A percentile compares a stretch with the other conserved stretches of the same genome.
Evolutionary conservation across 2,888 invertebrate genomes (phyloP).

Genomic region (Aquatica leii): DNA sequence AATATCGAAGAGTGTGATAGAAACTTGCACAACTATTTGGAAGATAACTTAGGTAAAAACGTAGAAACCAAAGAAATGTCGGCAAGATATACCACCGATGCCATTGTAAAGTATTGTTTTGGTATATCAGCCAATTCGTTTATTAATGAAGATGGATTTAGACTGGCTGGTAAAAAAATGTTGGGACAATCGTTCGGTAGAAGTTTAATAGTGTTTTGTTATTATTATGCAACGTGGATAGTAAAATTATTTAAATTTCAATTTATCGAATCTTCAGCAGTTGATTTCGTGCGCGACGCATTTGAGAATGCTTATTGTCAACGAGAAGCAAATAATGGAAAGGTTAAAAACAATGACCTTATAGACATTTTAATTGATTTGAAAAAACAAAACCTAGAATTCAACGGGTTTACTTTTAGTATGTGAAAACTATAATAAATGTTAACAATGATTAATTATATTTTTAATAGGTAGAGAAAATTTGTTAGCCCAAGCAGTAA

Average conservation of each 20-base stretch:
- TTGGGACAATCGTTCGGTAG: conserved; percentile 50
- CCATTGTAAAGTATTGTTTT: too few relatives aligned
- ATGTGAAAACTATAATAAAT: conserved; percentile 46
- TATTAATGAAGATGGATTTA: conserved; percentile 25
- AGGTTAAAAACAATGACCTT: too few relatives aligned
- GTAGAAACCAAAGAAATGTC: conserved; percentile 53
- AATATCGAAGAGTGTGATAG: conserved; percentile 18
- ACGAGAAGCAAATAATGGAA: conserved; percentile 44
- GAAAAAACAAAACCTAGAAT: conserved; percentile 41
- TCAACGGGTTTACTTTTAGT: conserved; percentile 35
- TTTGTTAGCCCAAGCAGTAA: conserved; percentile 51
- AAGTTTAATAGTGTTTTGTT: not conserved
- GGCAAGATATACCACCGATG: too few relatives aligned
- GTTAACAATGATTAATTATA: not conserved
- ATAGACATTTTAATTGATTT: too few relatives aligned
- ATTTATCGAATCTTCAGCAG: too few relatives aligned
- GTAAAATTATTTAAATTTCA: conserved; percentile 53
- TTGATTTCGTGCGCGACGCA: conserved; percentile 51
- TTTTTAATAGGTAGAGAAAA: conserved; percentile 6
- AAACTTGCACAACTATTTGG: conserved; percentile 1
- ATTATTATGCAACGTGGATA: too few relatives aligned
- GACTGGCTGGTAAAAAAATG: conserved; percentile 54
- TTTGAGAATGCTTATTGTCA: conserved; percentile 52
- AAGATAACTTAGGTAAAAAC: not conserved
- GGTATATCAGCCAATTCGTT: too few relatives aligned